These are phyloP conservation scores for Lamprotornis superbus DNA, from an alignment of 2,113 vertebrate species.

Conservation along the genomic window DNA sequence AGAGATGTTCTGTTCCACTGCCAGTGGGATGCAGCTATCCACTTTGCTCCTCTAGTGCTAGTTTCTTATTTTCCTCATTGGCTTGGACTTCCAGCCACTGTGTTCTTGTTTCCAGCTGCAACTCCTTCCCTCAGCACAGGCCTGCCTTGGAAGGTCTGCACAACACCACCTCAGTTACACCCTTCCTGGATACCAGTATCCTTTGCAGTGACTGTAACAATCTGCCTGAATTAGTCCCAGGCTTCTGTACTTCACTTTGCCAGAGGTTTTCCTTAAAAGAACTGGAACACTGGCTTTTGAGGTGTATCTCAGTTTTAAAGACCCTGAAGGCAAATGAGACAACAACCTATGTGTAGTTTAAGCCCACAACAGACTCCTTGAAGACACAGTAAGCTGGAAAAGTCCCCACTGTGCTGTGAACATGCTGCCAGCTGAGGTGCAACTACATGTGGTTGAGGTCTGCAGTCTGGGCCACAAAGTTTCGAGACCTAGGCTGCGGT, in stretches of 20 bases:
- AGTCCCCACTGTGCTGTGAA: fast-evolving
- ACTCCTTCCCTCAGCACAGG: not conserved
- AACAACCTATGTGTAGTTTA: not conserved
- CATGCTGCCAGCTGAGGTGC: not conserved
- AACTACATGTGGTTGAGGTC: not conserved
- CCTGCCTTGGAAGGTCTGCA: not conserved
- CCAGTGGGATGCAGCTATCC: not conserved
- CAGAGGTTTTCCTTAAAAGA: not conserved
- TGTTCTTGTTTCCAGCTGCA: not conserved
- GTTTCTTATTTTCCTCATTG: not conserved
- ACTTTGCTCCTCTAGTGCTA: not conserved
- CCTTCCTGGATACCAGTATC: not conserved
- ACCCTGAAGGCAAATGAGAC: not conserved
- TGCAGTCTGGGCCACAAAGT: not conserved
- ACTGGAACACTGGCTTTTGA: not conserved
- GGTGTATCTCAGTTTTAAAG: not conserved
- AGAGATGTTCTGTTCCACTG: not conserved
- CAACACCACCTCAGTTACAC: not conserved
- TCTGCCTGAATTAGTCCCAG: not conserved
- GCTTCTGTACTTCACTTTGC: not conserved
- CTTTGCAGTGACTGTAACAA: not conserved
- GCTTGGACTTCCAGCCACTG: not conserved
- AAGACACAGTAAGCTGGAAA: not conserved
- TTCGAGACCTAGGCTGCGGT: fast-evolving
- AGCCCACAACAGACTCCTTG: not conserved